These are phyloP conservation scores for Homalodisca vitripennis DNA, from an alignment of 1,140 invertebrate species.

Conservation along the genomic window DNA sequence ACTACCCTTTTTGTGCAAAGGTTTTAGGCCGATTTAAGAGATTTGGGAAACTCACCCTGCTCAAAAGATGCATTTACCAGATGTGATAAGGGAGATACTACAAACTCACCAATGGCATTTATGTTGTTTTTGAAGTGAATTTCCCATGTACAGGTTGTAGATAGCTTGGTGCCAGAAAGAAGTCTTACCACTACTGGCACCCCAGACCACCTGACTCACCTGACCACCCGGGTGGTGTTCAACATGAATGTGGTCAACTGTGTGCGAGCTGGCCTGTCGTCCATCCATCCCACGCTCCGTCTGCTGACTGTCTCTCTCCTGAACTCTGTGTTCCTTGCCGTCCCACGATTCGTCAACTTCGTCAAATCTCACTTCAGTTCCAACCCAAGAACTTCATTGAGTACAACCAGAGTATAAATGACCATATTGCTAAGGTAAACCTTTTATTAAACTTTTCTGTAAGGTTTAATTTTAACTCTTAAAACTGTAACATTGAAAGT, in stretches of 20 bases:
- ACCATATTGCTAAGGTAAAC: slow-evolving; percentile 2
- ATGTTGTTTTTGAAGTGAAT: no score
- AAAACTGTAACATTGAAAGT: no score
- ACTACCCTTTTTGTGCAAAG: no score
- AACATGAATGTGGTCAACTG: slow-evolving; percentile 8
- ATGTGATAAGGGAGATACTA: no score
- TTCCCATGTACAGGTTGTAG: slow-evolving; percentile 2
- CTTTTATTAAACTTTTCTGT: not conserved
- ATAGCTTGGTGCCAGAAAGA: not conserved
- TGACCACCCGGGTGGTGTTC: not conserved
- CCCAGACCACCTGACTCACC: slow-evolving; percentile 5
- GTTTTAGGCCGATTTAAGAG: no score
- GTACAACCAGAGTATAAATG: slow-evolving; percentile 5
- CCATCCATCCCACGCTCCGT: not conserved
- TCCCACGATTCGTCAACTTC: not conserved
- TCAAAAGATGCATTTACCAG: no score
- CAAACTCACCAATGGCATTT: no score
- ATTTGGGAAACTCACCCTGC: no score
- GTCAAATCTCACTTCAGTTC: not conserved
- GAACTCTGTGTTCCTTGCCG: not conserved
- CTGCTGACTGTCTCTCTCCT: not conserved
- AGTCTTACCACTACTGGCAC: not conserved
- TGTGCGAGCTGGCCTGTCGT: not conserved
- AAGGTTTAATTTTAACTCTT: not conserved
- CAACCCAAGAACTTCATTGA: not conserved